Evolutionary conservation across 2,797 vertebrate species (phyloP), one percentile per base, ranked within the genome.

Genomic region (Rhinichthys osculus): DNA sequence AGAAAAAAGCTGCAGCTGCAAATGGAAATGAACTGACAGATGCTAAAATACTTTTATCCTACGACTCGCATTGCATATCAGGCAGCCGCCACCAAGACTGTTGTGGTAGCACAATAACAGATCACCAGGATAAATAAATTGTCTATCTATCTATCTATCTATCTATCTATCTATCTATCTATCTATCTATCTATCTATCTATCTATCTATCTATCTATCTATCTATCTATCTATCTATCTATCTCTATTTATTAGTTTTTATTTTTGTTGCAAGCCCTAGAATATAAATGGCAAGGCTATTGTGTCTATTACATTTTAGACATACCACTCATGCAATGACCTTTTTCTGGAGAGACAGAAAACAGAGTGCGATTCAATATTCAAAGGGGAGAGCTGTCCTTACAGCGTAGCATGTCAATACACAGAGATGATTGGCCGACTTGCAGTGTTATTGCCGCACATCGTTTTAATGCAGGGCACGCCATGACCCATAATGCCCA

Each of bases 381-480:
- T 82, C 78, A 72, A 76, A 88, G 50, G 66, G 38, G 40, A 78
- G 74, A 82, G 77, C 62, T 52, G 78, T 50, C 52, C 23, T 57
- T 23, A 19, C 80, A 59, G 64, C 50, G 7, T 83, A 54, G 81
- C 40, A 35, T 78, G 83, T 71, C 83, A 70, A 82, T 66, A 64
- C 81, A 59, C 74, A 59, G 78, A 86, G 50, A 81, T 82, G 78
- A 69, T 83, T 81, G 78, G 82, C 23, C 10, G 50, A 78, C 62
- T 73, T 44, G 14, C 30, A 8, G 44, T 69, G 40, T 66, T 76
- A 84, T 67, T 50, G 77, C 80, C 57, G 62, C 76, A 74, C 78
- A 85, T 87, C 67, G 84, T 88, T 89, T 78, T 62, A 80, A 88
- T 89, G 76, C 84, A 84, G 74, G 70, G 52, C 74, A 73, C 72